Conservation (phyloP, 2,113 vertebrate genomes). For the Tinamus guttatus region DNA sequence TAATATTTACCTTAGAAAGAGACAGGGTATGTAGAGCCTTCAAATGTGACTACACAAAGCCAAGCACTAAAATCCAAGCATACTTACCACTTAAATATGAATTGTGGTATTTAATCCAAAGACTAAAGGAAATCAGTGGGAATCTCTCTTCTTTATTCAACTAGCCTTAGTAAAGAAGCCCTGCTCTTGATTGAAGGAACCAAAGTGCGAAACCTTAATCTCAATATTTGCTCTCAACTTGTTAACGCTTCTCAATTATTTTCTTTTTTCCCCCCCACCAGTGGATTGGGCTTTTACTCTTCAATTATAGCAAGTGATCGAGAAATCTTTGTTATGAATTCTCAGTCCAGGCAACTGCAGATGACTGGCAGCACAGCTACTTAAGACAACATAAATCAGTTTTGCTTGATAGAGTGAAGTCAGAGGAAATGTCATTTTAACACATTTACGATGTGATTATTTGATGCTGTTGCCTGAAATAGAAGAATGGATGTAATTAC, state of each 20-base stretch:
- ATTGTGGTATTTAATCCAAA: neutral
- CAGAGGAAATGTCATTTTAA: conserved; percentile 19
- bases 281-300: neutral
- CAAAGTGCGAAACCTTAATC: neutral
- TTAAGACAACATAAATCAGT: conserved; percentile 1
- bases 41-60: neutral
- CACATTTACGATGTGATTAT: conserved; percentile 2
- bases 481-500: conserved; percentile 35
- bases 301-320: neutral
- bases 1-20: neutral
- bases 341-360: neutral
- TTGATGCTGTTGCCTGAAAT: neutral
- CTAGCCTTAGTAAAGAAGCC: neutral
- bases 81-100: neutral
- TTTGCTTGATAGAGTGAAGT: neutral
- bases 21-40: neutral
- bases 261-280: neutral
- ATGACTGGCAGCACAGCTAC: neutral
- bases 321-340: neutral
- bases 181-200: neutral
- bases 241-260: neutral
- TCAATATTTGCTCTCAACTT: neutral
- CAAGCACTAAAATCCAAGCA: neutral
- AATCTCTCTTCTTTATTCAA: neutral
- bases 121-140: neutral